These are phyloP conservation scores for Proteles cristata DNA, from an alignment of 2,113 vertebrate genomes.

Conservation along the genomic window DNA sequence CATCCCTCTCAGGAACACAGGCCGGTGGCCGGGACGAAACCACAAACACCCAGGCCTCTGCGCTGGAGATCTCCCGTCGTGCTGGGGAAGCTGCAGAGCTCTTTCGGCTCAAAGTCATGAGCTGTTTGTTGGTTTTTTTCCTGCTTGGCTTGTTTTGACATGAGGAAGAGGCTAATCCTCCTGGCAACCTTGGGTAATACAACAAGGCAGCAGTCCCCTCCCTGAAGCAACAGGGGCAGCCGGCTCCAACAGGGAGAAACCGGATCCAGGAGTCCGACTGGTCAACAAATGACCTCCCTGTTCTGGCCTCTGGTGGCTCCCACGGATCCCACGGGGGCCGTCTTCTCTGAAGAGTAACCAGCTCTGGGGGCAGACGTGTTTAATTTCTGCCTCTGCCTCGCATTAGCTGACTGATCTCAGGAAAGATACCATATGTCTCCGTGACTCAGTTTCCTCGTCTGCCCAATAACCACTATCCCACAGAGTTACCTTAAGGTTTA, in stretches of 20 bases:
- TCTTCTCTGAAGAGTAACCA: not conserved
- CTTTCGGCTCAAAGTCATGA: constrained; percentile 13
- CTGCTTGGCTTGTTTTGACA: constrained; percentile 66
- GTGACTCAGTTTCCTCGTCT: not conserved
- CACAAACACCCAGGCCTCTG: accelerated
- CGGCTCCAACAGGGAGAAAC: constrained; percentile 10
- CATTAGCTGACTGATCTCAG: not conserved
- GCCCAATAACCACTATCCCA: not conserved
- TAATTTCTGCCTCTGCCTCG: not conserved
- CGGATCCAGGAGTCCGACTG: not conserved
- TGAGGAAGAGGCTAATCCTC: constrained; percentile 6
- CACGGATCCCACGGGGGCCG: not conserved
- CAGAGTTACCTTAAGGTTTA: not conserved
- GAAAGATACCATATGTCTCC: not conserved
- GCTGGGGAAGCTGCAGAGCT: not conserved
- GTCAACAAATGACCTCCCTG: constrained; percentile 56
- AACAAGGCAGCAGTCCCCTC: not conserved
- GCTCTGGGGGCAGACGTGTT: not conserved
- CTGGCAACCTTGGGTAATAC: constrained; percentile 16
- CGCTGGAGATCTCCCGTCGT: not conserved
- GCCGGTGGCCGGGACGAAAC: not conserved
- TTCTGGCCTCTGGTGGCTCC: constrained; percentile 8
- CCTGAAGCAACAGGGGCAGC: not conserved
- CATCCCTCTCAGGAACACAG: too few relatives aligned
- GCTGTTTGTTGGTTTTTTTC: constrained; percentile 38